Base-by-base conservation (phyloP, 2,113 vertebrate genomes). In the Xenus cinereus region DNA sequence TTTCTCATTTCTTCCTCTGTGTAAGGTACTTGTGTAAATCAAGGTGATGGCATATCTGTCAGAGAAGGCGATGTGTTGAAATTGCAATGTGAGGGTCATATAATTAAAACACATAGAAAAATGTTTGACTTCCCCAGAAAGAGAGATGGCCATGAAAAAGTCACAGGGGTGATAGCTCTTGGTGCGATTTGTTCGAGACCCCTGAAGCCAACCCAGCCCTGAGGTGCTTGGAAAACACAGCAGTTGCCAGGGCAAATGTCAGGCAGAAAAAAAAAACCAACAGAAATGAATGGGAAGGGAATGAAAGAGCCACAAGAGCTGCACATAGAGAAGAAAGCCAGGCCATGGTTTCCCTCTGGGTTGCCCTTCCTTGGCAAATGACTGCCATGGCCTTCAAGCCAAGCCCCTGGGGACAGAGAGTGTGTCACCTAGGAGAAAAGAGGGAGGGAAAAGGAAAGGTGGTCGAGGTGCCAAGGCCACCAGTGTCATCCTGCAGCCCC, bases 1-100 rank as follows among this genome's bases (percentile, higher is more conserved):
- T 67, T 87, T 93, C 77, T 66, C 74, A 82, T 96, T 88, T 94
- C 46, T 37, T 86, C 41, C 60, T 71, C 82, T 63, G 53, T 43
- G 33, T 56, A 81, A 75, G 43, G 0, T 39, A 60, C 20, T 69
- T 23, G 4, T 51, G 39, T 92, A 90, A 95, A 90, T 95, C 67
- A 68, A 76, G 45, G 39, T 64, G 79, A 90, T 88, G 62, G 43
- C 43, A 17, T 71, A 85, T 67, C 72, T 83, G 30, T 68, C 72
- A 59, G 72, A 76, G 48, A 86, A 35, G 23, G 46, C 0, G 12
- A 13, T 83, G 32, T 2, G 4, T 10, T 88, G 62, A 88, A 93
- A 88, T 51, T 43, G 33, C 35, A 69, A 30, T 69, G 53, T 43
- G 39, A 85, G 53, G 6, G 68, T 90, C 30, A 35, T 32, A 60